Base-by-base conservation (phyloP, 2,888 invertebrate genomes). In the Phyto melanocephala region DNA sequence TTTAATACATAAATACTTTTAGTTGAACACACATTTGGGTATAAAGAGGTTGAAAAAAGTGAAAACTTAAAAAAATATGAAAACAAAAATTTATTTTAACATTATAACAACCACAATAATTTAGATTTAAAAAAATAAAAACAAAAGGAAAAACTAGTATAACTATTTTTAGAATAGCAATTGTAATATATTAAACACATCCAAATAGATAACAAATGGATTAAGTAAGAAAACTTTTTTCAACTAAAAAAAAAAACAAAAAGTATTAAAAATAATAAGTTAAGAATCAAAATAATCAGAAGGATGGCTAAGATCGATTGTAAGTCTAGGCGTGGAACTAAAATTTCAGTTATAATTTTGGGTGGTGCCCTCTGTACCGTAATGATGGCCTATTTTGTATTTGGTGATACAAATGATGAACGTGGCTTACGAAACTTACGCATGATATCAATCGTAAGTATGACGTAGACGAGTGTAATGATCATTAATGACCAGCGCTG, bases 391-490 rank as follows among this genome's bases (percentile, higher is more conserved):
- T 91, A 90, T 81, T 87, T 89, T 81, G 91, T 88, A n/a, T 90
- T 91, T 81, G 91, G 91, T 1, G 90, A 91, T 75, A 89, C 86
- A 84, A 90, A 90, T 82, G 91, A 90, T 68, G 89, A 89, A 76
- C 88, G 89, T 77, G 89, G 88, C 58, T 83, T 90, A 37, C 85
- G 88, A 81, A 90, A 90, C 80, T 85, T 91, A 58, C 88, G 90
- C 60, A 90, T 91, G 90, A 90, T 89, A 76, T 89, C 90, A 37
- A 89, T 91, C 85, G 91, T 91, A 86, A 89, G 90, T 84, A 71
- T 60, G 67, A 52, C 58, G 35, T 52, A 33, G 13, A 13, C 15
- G 1, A 50, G 33, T 20, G n/a, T 22, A 70, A 37, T 56, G 37
- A 56, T 63, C 67, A 76, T 60, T 13, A 45, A 52, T 70, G 58